These are phyloP conservation scores for Phengaris arion DNA, from an alignment of 2,888 invertebrate genomes.

Conservation along the genomic window DNA sequence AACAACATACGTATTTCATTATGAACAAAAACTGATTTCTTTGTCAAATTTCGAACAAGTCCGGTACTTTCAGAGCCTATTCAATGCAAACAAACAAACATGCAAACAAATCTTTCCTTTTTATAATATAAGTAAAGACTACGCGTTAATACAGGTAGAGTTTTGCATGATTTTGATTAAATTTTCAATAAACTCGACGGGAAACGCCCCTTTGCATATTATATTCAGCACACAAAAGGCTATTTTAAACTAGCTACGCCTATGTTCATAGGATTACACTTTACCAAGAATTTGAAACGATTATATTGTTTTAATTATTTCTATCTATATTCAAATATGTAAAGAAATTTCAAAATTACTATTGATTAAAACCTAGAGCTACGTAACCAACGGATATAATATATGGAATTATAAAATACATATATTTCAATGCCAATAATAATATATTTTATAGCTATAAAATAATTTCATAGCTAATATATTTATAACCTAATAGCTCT, in stretches of 20 bases:
- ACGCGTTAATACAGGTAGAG: not conserved
- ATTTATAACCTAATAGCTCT: too few species aligned
- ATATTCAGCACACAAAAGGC: conserved; percentile 12
- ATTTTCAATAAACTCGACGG: conserved; percentile 18
- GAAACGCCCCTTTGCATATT: conserved; percentile 16
- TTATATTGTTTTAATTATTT: not conserved
- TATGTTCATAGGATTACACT: not conserved
- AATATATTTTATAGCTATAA: too few species aligned
- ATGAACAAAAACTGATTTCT: too few species aligned
- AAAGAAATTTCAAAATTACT: too few species aligned
- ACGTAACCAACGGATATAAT: not conserved
- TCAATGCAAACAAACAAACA: too few species aligned
- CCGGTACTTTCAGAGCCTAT: too few species aligned
- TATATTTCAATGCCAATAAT: not conserved
- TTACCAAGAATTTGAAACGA: not conserved
- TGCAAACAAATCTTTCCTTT: too few species aligned
- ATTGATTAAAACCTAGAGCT: not conserved
- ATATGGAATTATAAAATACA: not conserved
- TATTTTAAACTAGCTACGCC: not conserved
- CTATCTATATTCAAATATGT: not conserved
- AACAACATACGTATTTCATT: too few species aligned
- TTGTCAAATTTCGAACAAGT: too few species aligned
- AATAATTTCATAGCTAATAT: too few species aligned
- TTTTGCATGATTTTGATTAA: conserved; percentile 9
- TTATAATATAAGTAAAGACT: too few species aligned